Evolutionary conservation across 2,113 vertebrate genomes (phyloP).

Genomic region (Hipposideros armiger): DNA sequence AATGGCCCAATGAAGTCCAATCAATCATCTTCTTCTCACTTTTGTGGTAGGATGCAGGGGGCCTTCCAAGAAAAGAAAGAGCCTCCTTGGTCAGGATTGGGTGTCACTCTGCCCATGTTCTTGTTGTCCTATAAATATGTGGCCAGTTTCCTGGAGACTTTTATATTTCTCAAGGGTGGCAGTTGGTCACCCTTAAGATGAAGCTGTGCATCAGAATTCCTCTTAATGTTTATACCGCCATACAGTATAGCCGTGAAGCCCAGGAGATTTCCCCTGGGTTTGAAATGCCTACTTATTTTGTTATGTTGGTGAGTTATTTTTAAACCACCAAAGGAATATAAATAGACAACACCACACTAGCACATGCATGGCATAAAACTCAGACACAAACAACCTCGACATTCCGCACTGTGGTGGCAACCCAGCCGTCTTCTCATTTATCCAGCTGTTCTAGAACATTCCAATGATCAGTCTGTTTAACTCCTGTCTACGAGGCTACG

Average conservation of each 20-base stretch:
- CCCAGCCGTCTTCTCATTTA: background rate
- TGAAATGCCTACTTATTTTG: constrained; percentile 64
- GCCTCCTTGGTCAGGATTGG: background rate
- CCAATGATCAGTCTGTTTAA: background rate
- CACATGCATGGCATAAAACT: background rate
- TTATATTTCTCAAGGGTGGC: constrained; percentile 60
- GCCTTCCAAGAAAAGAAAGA: background rate
- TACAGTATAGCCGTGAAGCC: background rate
- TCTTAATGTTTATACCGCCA: constrained; percentile 45
- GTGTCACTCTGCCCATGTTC: background rate
- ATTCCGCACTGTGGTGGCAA: background rate
- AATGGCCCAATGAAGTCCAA: background rate
- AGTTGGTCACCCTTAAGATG: constrained; percentile 48
- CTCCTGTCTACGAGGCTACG: background rate
- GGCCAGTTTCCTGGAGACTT: constrained; percentile 39
- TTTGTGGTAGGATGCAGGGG: background rate
- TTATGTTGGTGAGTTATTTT: constrained; percentile 44
- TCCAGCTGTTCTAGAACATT: background rate
- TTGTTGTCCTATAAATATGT: background rate
- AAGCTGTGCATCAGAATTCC: constrained; percentile 70
- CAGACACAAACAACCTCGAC: fast-evolving
- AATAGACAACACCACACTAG: background rate
- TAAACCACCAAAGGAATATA: constrained; percentile 49
- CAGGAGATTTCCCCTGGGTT: constrained; percentile 62
- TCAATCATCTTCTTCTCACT: background rate